Conservation (phyloP, 35 echinoderm and acorn worm species). For the Amphiura filiformis region DNA sequence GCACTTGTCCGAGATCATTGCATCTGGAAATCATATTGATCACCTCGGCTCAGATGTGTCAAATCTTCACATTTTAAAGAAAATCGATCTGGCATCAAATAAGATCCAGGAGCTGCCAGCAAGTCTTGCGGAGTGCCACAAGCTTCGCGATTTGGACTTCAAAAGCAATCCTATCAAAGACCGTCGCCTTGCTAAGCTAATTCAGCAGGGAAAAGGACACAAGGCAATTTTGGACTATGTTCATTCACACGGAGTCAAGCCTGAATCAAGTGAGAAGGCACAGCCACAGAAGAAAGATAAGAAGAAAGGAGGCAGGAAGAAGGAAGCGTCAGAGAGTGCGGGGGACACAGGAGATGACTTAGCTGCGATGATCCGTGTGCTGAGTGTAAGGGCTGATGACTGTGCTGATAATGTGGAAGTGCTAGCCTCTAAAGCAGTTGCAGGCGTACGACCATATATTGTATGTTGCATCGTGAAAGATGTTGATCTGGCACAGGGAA, state of each 20-base stretch:
- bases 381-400: constrained; percentile 49
- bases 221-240: constrained; percentile 87
- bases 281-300: constrained; percentile 1
- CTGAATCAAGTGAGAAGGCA: neutral
- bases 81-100: constrained; percentile 73
- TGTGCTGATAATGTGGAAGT: constrained; percentile 58
- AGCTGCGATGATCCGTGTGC: constrained; percentile 45
- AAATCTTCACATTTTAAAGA: constrained; percentile 48
- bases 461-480: constrained; percentile 86
- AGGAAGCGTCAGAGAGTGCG: constrained; percentile 30
- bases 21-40: constrained; percentile 42
- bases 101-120: constrained; percentile 53
- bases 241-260: constrained; percentile 43
- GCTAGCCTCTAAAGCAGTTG: constrained; percentile 38
- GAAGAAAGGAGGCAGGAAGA: constrained; percentile 54
- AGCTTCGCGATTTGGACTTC: constrained; percentile 73
- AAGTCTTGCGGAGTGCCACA: constrained; percentile 46
- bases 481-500: constrained; percentile 59
- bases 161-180: constrained; percentile 81
- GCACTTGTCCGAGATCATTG: constrained; percentile 72
- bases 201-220: constrained; percentile 55
- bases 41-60: constrained; percentile 29
- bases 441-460: constrained; percentile 73
- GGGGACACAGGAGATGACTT: constrained; percentile 42
- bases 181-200: constrained; percentile 64